Percentiles rank a stretch among this genome's conserved stretches.
Conservation (phyloP, 2,113 vertebrate species). For the Phyllopteryx taeniolatus region DNA sequence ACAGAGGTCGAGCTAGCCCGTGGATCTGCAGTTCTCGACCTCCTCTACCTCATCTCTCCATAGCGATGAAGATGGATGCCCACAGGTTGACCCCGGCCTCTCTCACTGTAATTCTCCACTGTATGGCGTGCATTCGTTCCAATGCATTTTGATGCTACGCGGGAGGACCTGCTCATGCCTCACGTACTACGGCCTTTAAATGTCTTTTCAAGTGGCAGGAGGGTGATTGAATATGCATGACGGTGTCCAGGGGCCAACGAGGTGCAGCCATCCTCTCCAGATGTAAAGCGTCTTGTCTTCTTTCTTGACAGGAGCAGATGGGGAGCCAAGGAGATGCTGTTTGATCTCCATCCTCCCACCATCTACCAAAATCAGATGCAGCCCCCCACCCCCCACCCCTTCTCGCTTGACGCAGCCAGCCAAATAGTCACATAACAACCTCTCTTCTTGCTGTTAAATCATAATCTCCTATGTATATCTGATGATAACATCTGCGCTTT, state of each 20-base stretch:
- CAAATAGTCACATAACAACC: constrained; percentile 3
- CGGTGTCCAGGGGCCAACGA: constrained; percentile 14
- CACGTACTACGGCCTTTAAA: not conserved
- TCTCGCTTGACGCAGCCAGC: constrained; percentile 51
- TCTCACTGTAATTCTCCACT: constrained; percentile 2
- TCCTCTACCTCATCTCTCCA: constrained; percentile 20
- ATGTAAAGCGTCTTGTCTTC: constrained; percentile 30
- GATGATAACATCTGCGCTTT: not conserved
- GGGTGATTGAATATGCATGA: constrained; percentile 38
- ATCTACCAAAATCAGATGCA: constrained; percentile 31
- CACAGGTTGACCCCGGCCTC: constrained; percentile 22
- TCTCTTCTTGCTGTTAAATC: not conserved
- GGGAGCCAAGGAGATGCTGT: constrained; percentile 37
- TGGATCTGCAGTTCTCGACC: constrained; percentile 35
- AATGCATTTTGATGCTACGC: not conserved
- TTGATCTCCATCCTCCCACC: constrained; percentile 47
- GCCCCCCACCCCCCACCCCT: constrained; percentile 26
- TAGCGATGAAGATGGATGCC: constrained; percentile 34
- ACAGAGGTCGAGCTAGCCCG: constrained; percentile 25
- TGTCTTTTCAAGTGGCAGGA: not conserved
- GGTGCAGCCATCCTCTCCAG: constrained; percentile 32
- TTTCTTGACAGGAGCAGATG: constrained; percentile 50
- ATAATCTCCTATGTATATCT: not conserved
- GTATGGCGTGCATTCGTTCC: not conserved
- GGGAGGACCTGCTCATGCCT: not conserved